These are phyloP conservation scores for Triplophysa bombifrons DNA, from an alignment of 2,797 vertebrate genomes.

Conservation along the genomic window DNA sequence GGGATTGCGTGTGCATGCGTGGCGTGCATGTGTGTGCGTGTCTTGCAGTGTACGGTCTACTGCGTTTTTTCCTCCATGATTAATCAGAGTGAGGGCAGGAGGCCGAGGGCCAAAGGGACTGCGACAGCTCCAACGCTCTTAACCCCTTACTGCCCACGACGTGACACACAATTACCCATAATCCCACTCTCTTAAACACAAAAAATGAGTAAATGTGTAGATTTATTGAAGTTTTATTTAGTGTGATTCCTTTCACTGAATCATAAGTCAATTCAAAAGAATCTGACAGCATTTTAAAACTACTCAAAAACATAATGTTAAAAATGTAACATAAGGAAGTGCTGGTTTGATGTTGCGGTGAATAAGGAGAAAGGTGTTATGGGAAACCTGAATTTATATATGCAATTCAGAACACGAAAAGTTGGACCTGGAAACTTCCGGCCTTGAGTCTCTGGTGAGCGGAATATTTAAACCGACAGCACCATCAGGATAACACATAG, in stretches of 20 bases:
- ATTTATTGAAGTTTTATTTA: neutral
- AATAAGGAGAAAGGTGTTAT: neutral
- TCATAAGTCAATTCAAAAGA: too few relatives aligned
- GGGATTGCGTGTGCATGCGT: slow-evolving; percentile 27
- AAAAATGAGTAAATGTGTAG: neutral
- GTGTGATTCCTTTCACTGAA: too few relatives aligned
- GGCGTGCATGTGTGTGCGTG: slow-evolving; percentile 53
- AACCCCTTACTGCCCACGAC: slow-evolving; percentile 51
- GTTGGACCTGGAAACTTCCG: neutral
- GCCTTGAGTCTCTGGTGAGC: slow-evolving; percentile 14
- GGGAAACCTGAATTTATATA: slow-evolving; percentile 26
- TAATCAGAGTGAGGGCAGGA: slow-evolving; percentile 64
- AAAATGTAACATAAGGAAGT: neutral
- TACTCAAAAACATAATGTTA: neutral
- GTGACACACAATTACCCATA: slow-evolving; percentile 19
- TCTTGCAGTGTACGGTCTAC: slow-evolving; percentile 59
- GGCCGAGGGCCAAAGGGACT: slow-evolving; percentile 66
- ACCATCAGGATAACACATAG: slow-evolving; percentile 4
- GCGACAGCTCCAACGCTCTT: slow-evolving; percentile 57
- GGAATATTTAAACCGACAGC: slow-evolving; percentile 18
- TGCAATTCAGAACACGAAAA: neutral
- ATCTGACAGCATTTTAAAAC: too few relatives aligned
- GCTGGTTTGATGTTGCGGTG: neutral
- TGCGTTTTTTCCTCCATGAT: slow-evolving; percentile 64
- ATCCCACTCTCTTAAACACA: neutral